A percentile compares a stretch with the other conserved stretches of the same genome.
Conservation (phyloP, 1,140 invertebrate species). For the Drosophila tristis region DNA sequence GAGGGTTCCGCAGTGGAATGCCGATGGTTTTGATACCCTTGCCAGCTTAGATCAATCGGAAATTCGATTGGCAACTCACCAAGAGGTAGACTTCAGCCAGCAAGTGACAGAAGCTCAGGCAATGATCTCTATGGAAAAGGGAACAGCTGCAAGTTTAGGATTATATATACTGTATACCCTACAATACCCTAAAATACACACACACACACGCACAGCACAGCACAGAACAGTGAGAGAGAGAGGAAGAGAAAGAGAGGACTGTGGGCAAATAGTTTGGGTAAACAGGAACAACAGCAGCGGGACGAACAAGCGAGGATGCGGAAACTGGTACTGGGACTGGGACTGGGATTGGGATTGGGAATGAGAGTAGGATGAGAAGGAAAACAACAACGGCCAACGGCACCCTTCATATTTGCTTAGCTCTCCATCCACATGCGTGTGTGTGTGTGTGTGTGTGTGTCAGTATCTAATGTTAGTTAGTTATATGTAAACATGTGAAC, state of each 20-base stretch:
- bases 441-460: background rate
- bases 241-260: background rate
- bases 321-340: constrained; percentile 2
- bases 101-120: no score
- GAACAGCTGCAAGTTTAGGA: no score
- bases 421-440: constrained; percentile 41
- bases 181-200: background rate
- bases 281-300: constrained; percentile 13
- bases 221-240: background rate
- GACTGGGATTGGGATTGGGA: background rate
- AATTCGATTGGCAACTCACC: no score
- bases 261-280: constrained; percentile 46
- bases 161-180: background rate
- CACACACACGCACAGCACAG: background rate
- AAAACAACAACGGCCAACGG: constrained; percentile 36
- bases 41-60: no score
- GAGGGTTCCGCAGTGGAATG: no score
- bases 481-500: constrained; percentile 72
- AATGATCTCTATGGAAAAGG: no score
- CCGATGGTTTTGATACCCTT: no score
- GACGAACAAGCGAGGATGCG: constrained; percentile 10
- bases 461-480: constrained; percentile 58
- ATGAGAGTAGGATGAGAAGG: constrained; percentile 19
- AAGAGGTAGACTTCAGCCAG: no score
- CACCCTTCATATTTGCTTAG: constrained; percentile 54